Evolutionary conservation across 2,888 invertebrate genomes (phyloP).

Genomic region (Listrodromus nycthemerus): DNA sequence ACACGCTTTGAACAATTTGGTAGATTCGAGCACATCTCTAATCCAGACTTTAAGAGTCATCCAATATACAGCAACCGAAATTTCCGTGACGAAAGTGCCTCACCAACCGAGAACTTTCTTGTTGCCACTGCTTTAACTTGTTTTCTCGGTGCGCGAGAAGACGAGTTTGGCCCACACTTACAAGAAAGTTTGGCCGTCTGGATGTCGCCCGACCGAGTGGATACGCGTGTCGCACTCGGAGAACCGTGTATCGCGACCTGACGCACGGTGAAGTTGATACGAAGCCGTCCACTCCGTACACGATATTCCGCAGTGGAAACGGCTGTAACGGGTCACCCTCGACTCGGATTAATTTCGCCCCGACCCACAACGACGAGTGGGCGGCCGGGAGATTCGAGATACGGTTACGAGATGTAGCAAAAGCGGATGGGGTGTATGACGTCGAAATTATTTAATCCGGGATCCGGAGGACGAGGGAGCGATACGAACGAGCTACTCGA

Average conservation of each 20-base stretch:
- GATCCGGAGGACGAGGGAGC: background rate
- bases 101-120: conserved; percentile 25
- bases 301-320: background rate
- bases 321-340: background rate
- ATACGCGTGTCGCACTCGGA: conserved; percentile 8
- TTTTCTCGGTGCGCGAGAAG: conserved; percentile 14
- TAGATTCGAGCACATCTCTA: no score
- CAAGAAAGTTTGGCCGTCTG: conserved; percentile 52
- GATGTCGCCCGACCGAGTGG: conserved; percentile 14
- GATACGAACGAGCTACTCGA: conserved; percentile 6
- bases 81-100: conserved; percentile 46
- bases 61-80: conserved; percentile 12
- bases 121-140: conserved; percentile 40
- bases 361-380: conserved; percentile 9
- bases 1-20: no score
- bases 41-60: background rate
- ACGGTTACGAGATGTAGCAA: conserved; percentile 26
- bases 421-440: conserved; percentile 47
- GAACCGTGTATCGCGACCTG: conserved; percentile 6
- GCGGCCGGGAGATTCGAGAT: conserved; percentile 2
- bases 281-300: background rate
- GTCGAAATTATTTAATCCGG: conserved; percentile 58
- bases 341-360: conserved; percentile 4
- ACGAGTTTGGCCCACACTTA: background rate
- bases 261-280: background rate